Percentiles rank a stretch among this genome's conserved stretches.
Evolutionary conservation across 1,140 invertebrate species (phyloP).

Genomic region (Formica exsecta): DNA sequence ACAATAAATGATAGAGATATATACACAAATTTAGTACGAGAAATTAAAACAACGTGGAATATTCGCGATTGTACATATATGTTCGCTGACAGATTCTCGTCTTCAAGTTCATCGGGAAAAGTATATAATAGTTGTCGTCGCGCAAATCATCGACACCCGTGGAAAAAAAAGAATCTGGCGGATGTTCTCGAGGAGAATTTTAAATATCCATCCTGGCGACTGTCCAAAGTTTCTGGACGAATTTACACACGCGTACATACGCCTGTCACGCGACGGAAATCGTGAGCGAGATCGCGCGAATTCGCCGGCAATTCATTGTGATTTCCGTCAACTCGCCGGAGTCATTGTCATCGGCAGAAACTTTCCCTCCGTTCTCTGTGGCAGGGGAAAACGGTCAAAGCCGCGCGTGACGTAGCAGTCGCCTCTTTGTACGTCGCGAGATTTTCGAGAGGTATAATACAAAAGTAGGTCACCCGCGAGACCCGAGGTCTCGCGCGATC

Average conservation of each 20-base stretch:
- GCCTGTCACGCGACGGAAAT: constrained; percentile 27
- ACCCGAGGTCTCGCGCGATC: constrained; percentile 43
- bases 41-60: not conserved
- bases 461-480: constrained; percentile 64
- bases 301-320: constrained; percentile 44
- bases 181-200: constrained; percentile 74
- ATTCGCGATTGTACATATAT: not conserved
- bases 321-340: constrained; percentile 68
- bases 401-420: constrained; percentile 29
- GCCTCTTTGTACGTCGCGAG: not conserved
- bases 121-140: not conserved
- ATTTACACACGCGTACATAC: constrained; percentile 75
- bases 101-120: not conserved
- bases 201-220: constrained; percentile 79
- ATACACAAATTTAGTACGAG: not conserved
- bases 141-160: constrained; percentile 11
- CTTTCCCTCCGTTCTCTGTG: not conserved
- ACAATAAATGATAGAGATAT: not conserved
- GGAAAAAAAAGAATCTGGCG: constrained; percentile 44
- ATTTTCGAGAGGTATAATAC: constrained; percentile 48
- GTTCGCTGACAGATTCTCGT: not conserved
- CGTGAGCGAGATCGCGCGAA: constrained; percentile 10
- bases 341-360: constrained; percentile 61
- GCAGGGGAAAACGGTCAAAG: constrained; percentile 43
- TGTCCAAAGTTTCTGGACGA: constrained; percentile 78